Percentiles rank a stretch among this genome's conserved stretches.
Conservation (phyloP, 2,797 vertebrate species). For the Amblyopsis hoosieri region DNA sequence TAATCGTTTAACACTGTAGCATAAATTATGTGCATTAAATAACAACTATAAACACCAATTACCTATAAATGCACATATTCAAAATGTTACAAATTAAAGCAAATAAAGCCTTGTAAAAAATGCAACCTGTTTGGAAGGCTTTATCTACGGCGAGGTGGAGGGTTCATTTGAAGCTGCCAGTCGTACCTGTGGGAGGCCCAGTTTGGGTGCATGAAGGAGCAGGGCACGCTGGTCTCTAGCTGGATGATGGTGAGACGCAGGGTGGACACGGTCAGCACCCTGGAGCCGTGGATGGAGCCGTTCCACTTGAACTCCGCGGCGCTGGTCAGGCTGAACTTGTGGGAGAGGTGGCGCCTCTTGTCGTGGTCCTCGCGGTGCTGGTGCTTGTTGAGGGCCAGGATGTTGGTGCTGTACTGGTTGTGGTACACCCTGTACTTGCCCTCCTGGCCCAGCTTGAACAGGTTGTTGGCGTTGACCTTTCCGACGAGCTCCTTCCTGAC, state of each 20-base stretch:
- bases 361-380: slow-evolving; percentile 98
- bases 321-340: slow-evolving; percentile 96
- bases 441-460: slow-evolving; percentile 95
- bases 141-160: neutral
- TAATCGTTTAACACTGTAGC: too few relatives aligned
- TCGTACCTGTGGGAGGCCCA: slow-evolving; percentile 96
- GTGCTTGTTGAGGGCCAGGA: slow-evolving; percentile 95
- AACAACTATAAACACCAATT: too few relatives aligned
- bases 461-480: slow-evolving; percentile 81
- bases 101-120: too few relatives aligned
- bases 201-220: slow-evolving; percentile 96
- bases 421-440: slow-evolving; percentile 96
- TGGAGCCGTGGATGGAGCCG: slow-evolving; percentile 93
- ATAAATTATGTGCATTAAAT: too few relatives aligned
- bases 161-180: neutral
- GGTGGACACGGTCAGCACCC: slow-evolving; percentile 90
- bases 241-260: slow-evolving; percentile 95
- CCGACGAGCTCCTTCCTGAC: slow-evolving; percentile 82
- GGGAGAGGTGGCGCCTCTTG: slow-evolving; percentile 95
- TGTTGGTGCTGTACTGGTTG: slow-evolving; percentile 96
- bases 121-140: neutral
- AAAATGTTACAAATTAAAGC: too few relatives aligned
- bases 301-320: slow-evolving; percentile 98
- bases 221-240: slow-evolving; percentile 92
- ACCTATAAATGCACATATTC: too few relatives aligned